A percentile compares a stretch with the other conserved stretches of the same genome.
Evolutionary conservation across 1,140 invertebrate species (phyloP).

Genomic region (Heliothis virescens): DNA sequence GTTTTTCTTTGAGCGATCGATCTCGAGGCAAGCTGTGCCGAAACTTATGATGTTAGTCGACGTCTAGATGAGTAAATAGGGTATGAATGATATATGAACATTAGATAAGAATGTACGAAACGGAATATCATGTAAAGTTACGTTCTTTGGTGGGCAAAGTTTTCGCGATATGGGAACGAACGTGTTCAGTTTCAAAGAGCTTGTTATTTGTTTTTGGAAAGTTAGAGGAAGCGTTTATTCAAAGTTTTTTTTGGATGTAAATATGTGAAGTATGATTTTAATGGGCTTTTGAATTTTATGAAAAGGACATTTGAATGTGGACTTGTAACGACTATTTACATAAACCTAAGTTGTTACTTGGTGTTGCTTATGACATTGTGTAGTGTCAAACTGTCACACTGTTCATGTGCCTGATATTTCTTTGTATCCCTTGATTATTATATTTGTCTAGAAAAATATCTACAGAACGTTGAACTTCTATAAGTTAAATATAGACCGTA

Average conservation of each 20-base stretch:
- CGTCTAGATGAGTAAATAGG: slow-evolving; percentile 35
- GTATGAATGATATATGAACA: slow-evolving; percentile 40
- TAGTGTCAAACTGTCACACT: too few relatives aligned
- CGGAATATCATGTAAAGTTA: slow-evolving; percentile 29
- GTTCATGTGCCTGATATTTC: too few relatives aligned
- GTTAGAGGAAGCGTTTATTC: slow-evolving; percentile 1
- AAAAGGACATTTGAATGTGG: too few relatives aligned
- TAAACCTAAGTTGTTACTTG: too few relatives aligned
- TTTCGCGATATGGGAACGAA: background rate
- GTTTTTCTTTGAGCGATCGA: slow-evolving; percentile 39
- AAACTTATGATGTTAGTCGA: slow-evolving; percentile 23
- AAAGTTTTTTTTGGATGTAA: background rate
- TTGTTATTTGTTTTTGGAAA: slow-evolving; percentile 9
- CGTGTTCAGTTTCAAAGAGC: background rate
- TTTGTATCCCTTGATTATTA: too few relatives aligned
- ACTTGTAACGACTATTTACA: too few relatives aligned
- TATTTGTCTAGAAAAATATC: too few relatives aligned
- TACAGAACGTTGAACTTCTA: background rate
- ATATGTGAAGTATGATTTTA: background rate
- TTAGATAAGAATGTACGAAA: slow-evolving; percentile 11
- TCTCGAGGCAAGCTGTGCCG: background rate
- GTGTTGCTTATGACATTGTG: too few relatives aligned
- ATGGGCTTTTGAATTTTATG: too few relatives aligned
- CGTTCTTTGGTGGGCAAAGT: slow-evolving; percentile 24
- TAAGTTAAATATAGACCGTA: background rate